Percentiles rank a stretch among this genome's conserved stretches.
These are phyloP conservation scores for Coenonympha arcania DNA, from an alignment of 2,888 invertebrate genomes.

Conservation along the genomic window DNA sequence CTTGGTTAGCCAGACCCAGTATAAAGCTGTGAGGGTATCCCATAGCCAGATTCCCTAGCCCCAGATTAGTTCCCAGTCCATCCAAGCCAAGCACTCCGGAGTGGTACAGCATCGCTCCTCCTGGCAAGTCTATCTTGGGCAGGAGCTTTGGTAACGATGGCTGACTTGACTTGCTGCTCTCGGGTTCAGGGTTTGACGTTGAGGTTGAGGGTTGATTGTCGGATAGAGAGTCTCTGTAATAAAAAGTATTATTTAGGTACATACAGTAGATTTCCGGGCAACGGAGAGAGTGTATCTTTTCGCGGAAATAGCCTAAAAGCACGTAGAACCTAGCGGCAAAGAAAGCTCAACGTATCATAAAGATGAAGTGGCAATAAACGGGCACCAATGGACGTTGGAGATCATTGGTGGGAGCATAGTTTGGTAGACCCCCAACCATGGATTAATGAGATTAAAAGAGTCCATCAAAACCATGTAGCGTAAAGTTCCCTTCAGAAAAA, in stretches of 20 bases:
- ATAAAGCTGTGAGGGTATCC: constrained; percentile 69
- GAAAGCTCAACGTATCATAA: too few species aligned
- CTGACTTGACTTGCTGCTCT: constrained; percentile 54
- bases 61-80: constrained; percentile 55
- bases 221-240: constrained; percentile 44
- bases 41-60: constrained; percentile 63
- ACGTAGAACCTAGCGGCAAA: too few species aligned
- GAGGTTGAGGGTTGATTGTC: constrained; percentile 60
- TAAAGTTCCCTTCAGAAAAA: too few species aligned
- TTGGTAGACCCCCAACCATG: too few species aligned
- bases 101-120: constrained; percentile 66
- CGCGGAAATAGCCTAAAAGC: too few species aligned
- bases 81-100: constrained; percentile 58
- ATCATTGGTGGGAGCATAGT: too few species aligned
- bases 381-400: too few species aligned
- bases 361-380: too few species aligned
- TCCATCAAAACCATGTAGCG: too few species aligned
- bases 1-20: constrained; percentile 65
- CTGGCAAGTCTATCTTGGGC: constrained; percentile 61
- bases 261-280: too few species aligned
- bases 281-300: too few species aligned
- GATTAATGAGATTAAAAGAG: too few species aligned
- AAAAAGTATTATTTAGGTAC: not conserved
- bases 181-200: constrained; percentile 53
- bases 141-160: constrained; percentile 49